A percentile compares a stretch with the other conserved stretches of the same genome.
Evolutionary conservation across 2,888 invertebrate genomes (phyloP).

Genomic region (Entomobrya multifasciata): DNA sequence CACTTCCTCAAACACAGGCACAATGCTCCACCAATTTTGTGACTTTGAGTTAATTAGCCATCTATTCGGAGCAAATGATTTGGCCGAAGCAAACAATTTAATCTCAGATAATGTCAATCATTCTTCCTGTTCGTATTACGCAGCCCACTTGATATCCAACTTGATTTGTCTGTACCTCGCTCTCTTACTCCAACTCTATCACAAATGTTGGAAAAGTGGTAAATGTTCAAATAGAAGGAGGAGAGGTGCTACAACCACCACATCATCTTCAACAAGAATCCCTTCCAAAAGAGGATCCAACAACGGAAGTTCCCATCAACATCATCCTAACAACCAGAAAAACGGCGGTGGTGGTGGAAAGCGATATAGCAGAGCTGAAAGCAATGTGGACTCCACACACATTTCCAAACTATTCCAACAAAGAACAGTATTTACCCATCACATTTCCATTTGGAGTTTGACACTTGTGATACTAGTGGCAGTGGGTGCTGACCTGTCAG

Average conservation of each 20-base stretch:
- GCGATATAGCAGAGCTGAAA: neutral
- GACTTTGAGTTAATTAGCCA: conserved; percentile 43
- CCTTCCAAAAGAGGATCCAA: conserved; percentile 5
- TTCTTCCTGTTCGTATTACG: conserved; percentile 60
- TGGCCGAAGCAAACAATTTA: neutral
- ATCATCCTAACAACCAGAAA: neutral
- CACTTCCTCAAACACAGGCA: conserved; percentile 13
- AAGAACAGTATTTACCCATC: conserved; percentile 71
- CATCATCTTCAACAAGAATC: neutral
- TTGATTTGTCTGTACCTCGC: conserved; percentile 51
- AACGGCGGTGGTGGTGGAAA: no score
- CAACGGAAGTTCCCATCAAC: neutral
- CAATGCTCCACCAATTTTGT: conserved; percentile 50
- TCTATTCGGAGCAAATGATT: neutral
- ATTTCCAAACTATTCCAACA: conserved; percentile 35
- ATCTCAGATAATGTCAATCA: neutral
- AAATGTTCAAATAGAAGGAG: conserved; percentile 44
- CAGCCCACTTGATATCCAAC: conserved; percentile 60
- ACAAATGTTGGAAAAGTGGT: conserved; percentile 60
- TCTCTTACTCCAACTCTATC: conserved; percentile 64
- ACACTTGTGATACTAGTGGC: conserved; percentile 56
- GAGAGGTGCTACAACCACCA: neutral
- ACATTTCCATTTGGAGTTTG: conserved; percentile 72
- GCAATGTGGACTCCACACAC: conserved; percentile 1
- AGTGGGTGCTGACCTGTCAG: conserved; percentile 66